Conservation (phyloP, 2,113 vertebrate species). For the Strix uralensis region DNA sequence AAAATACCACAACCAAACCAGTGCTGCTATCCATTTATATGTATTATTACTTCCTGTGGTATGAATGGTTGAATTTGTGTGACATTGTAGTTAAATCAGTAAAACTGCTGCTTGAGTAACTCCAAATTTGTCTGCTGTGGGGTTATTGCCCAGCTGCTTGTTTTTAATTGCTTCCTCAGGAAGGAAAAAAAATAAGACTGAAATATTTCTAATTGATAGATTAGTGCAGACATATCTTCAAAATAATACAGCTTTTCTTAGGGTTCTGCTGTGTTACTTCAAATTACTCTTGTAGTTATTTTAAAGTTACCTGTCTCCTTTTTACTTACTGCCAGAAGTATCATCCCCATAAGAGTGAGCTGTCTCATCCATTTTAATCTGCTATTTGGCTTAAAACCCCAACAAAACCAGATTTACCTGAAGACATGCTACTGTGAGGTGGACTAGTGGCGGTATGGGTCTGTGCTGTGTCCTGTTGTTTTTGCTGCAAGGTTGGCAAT, state of each 20-base stretch:
- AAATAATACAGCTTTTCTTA: background rate
- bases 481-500: background rate
- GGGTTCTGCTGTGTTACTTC: background rate
- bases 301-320: background rate
- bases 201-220: background rate
- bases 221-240: background rate
- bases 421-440: background rate
- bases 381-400: background rate
- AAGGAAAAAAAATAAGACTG: background rate
- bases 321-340: background rate
- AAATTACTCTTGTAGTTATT: background rate
- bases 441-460: background rate
- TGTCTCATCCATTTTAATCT: background rate
- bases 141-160: constrained; percentile 29
- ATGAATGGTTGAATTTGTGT: background rate
- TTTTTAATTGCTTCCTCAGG: constrained; percentile 36
- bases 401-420: background rate
- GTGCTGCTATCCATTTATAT: background rate
- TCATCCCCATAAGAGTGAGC: background rate
- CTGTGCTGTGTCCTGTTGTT: background rate
- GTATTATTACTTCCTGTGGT: background rate
- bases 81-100: background rate
- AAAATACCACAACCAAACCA: background rate
- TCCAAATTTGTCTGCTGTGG: background rate
- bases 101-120: constrained; percentile 17